Evolutionary conservation across 2,888 invertebrate species (phyloP).

Genomic region (Cantharis nigra): DNA sequence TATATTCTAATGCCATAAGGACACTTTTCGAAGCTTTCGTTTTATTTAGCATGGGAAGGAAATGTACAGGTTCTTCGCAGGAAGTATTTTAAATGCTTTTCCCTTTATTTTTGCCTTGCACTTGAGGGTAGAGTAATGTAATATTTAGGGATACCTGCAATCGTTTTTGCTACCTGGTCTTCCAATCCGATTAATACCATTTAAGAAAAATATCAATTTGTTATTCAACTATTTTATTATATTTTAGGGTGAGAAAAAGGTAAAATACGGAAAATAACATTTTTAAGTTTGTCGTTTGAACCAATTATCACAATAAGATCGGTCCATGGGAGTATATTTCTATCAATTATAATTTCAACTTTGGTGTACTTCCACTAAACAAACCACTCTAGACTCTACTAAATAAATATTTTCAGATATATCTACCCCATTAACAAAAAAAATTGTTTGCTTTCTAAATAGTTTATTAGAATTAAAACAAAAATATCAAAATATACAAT

Average conservation of each 20-base stretch:
- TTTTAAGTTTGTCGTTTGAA: neutral
- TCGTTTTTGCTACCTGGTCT: conserved; percentile 25
- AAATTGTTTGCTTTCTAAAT: neutral
- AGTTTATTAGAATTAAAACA: neutral
- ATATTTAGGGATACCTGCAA: conserved; percentile 28
- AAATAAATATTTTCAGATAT: neutral
- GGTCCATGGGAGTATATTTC: neutral
- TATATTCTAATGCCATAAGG: conserved; percentile 29
- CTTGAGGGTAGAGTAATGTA: conserved; percentile 26
- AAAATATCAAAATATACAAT: neutral
- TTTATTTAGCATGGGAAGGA: conserved; percentile 33
- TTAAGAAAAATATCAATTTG: conserved; percentile 3
- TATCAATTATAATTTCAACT: neutral
- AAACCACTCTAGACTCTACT: neutral
- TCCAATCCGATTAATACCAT: neutral
- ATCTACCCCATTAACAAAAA: neutral
- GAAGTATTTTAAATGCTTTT: conserved; percentile 33
- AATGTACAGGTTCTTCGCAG: conserved; percentile 37
- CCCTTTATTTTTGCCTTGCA: conserved; percentile 26
- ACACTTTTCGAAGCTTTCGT: conserved; percentile 20
- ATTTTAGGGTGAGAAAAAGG: neutral
- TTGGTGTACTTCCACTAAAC: neutral
- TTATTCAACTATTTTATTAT: neutral
- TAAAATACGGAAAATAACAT: neutral
- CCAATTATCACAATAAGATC: neutral